These are phyloP conservation scores for Leucopternis melanops DNA, from an alignment of 2,113 vertebrate genomes.

Conservation along the genomic window DNA sequence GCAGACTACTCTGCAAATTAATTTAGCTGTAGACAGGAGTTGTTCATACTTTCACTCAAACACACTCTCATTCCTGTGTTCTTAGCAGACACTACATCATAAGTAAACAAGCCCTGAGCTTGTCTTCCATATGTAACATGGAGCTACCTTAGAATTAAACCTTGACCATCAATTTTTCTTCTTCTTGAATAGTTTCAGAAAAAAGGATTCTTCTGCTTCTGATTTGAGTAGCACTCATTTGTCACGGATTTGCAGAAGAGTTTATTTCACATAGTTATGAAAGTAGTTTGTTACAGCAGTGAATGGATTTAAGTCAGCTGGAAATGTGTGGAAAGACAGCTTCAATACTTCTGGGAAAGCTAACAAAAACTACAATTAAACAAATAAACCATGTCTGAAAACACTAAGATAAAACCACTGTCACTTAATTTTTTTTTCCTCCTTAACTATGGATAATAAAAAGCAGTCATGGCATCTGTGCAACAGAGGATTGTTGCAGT, in stretches of 20 bases:
- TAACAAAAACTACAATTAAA: background rate
- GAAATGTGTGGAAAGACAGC: background rate
- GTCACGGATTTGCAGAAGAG: background rate
- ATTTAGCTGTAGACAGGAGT: background rate
- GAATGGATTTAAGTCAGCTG: background rate
- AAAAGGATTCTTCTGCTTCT: background rate
- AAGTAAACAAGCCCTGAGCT: background rate
- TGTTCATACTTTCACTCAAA: background rate
- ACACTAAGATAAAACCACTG: background rate
- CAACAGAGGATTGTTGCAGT: background rate
- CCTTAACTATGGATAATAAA: background rate
- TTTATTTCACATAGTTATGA: background rate
- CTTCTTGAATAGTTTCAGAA: background rate
- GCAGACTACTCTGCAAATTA: background rate
- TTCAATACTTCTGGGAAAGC: background rate
- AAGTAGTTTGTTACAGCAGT: background rate
- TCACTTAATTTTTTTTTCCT: background rate
- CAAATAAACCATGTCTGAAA: background rate
- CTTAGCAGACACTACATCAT: background rate
- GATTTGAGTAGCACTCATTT: background rate
- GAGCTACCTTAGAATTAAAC: background rate
- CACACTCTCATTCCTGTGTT: background rate
- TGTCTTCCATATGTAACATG: background rate
- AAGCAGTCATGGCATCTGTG: background rate
- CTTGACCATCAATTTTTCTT: background rate